Percentiles rank a stretch among this genome's conserved stretches.
Conservation (phyloP, 2,113 vertebrate species). For the Festucalex cinctus region DNA sequence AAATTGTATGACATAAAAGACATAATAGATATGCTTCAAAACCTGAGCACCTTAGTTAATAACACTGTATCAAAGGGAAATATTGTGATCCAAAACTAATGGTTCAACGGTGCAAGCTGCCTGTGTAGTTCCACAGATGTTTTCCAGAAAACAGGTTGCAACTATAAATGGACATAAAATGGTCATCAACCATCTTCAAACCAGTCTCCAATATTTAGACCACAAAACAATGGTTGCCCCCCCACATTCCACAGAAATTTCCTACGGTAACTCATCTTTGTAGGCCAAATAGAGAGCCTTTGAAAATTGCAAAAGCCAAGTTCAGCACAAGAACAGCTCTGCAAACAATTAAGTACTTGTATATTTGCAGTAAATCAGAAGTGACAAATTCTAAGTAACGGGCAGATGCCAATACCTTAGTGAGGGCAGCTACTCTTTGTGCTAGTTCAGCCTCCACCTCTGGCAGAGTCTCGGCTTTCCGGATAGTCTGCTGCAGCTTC, state of each 20-base stretch:
- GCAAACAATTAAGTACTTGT: not conserved
- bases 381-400: not conserved
- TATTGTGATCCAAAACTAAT: not conserved
- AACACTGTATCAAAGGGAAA: not conserved
- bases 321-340: not conserved
- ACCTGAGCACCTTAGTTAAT: too few relatives aligned
- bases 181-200: conserved; percentile 36
- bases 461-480: conserved; percentile 93
- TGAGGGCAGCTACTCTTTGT: conserved; percentile 91
- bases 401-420: conserved; percentile 77
- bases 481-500: conserved; percentile 92
- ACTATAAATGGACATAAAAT: conserved; percentile 52
- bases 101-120: not conserved
- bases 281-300: not conserved
- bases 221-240: conserved; percentile 45
- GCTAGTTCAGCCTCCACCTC: conserved; percentile 96
- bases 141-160: conserved; percentile 22
- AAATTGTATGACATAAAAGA: too few relatives aligned
- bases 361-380: not conserved
- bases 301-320: not conserved
- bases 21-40: too few relatives aligned
- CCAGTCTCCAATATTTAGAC: conserved; percentile 38
- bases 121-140: not conserved
- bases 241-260: conserved; percentile 23
- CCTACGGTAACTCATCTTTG: not conserved